Percentiles rank a stretch among this genome's conserved stretches.
Evolutionary conservation across 92 coral and sea anemone species (phyloP).

Genomic region (Umimayanthus kanabou): DNA sequence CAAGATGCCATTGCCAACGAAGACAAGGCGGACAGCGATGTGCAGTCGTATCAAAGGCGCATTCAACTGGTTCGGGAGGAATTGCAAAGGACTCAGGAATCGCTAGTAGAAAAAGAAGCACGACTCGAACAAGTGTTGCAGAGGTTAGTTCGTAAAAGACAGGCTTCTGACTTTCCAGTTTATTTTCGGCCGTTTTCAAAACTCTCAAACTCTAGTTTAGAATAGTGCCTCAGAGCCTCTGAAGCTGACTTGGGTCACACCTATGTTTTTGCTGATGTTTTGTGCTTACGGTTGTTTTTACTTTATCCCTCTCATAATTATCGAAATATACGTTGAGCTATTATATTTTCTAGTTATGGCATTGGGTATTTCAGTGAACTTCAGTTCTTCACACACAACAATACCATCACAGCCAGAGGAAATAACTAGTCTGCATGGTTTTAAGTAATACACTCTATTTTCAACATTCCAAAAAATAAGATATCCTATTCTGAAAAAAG

Average conservation of each 20-base stretch:
- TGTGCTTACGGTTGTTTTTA: too few species aligned
- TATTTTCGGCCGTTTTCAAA: not conserved
- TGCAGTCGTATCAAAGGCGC: constrained; percentile 77
- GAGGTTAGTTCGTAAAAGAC: constrained; percentile 10
- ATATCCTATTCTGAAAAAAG: not conserved
- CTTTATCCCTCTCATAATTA: not conserved
- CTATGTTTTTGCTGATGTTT: not conserved
- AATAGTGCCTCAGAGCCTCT: not conserved
- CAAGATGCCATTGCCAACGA: constrained; percentile 61
- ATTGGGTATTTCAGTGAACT: not conserved
- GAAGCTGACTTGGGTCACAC: not conserved
- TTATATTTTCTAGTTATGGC: too few species aligned
- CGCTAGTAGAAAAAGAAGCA: constrained; percentile 48
- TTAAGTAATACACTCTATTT: not conserved
- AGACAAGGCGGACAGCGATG: constrained; percentile 79
- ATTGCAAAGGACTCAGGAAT: constrained; percentile 43
- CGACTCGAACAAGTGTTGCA: constrained; percentile 50
- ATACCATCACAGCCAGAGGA: not conserved
- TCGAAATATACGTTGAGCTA: not conserved
- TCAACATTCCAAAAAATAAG: not conserved
- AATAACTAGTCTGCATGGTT: not conserved
- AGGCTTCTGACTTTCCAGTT: not conserved
- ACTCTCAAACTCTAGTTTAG: not conserved
- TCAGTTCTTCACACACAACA: not conserved
- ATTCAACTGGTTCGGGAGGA: constrained; percentile 66